These are phyloP conservation scores for Drosophila littoralis DNA, from an alignment of 1,140 invertebrate species.

Conservation along the genomic window DNA sequence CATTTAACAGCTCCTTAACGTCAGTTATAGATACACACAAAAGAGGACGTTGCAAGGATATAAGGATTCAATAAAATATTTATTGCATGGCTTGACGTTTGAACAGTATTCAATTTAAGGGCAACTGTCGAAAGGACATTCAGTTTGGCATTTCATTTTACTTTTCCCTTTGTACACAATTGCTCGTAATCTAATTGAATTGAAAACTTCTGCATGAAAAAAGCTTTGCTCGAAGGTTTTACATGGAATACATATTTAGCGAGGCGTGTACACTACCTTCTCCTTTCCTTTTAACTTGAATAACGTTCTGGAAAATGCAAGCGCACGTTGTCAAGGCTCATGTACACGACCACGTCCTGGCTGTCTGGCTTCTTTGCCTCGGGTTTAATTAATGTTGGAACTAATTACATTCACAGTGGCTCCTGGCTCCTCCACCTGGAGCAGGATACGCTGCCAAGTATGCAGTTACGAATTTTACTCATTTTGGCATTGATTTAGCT, in stretches of 20 bases:
- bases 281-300: slow-evolving; percentile 7
- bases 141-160: not conserved
- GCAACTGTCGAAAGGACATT: slow-evolving; percentile 8
- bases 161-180: slow-evolving; percentile 12
- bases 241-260: slow-evolving; percentile 46
- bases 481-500: slow-evolving; percentile 66
- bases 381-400: slow-evolving; percentile 70
- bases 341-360: slow-evolving; percentile 25
- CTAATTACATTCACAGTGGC: slow-evolving; percentile 44
- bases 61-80: slow-evolving; percentile 49
- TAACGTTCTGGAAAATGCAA: slow-evolving; percentile 42
- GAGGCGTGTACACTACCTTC: not conserved
- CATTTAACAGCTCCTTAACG: slow-evolving; percentile 56
- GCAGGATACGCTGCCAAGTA: slow-evolving; percentile 30
- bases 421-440: not conserved
- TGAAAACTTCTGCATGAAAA: slow-evolving; percentile 56
- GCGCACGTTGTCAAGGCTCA: slow-evolving; percentile 32
- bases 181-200: slow-evolving; percentile 57
- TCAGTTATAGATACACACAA: slow-evolving; percentile 59
- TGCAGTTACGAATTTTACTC: slow-evolving; percentile 55
- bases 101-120: slow-evolving; percentile 26
- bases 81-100: slow-evolving; percentile 38
- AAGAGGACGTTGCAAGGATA: slow-evolving; percentile 16
- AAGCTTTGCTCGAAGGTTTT: slow-evolving; percentile 38
- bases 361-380: slow-evolving; percentile 56